Evolutionary conservation across 1,140 invertebrate genomes (phyloP).

Genomic region (Heliothis virescens): DNA sequence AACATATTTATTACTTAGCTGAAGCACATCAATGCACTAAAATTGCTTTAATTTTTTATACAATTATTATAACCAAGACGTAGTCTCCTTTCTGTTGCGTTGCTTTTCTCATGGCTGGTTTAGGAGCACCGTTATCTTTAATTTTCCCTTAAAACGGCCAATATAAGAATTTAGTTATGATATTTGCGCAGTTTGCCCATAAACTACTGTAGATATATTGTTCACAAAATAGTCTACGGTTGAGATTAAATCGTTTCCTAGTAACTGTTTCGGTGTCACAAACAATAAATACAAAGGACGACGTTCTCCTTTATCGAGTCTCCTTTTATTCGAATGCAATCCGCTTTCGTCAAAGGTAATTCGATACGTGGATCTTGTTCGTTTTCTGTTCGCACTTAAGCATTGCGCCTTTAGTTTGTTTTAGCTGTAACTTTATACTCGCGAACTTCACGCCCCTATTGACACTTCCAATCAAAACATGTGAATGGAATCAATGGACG

Average conservation of each 20-base stretch:
- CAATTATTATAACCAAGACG: too few relatives aligned
- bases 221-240: neutral
- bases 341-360: slow-evolving; percentile 79
- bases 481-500: slow-evolving; percentile 56
- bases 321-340: slow-evolving; percentile 77
- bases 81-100: too few relatives aligned
- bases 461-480: slow-evolving; percentile 84
- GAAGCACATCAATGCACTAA: too few relatives aligned
- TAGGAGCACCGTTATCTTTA: too few relatives aligned
- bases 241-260: neutral
- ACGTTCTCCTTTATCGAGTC: slow-evolving; percentile 68
- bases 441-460: slow-evolving; percentile 79
- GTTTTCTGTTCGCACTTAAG: slow-evolving; percentile 84
- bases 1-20: too few relatives aligned
- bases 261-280: slow-evolving; percentile 39
- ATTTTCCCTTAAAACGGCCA: too few relatives aligned
- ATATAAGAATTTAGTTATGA: neutral
- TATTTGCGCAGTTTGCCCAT: neutral
- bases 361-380: slow-evolving; percentile 76
- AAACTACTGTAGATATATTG: too few relatives aligned
- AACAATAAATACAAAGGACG: slow-evolving; percentile 55
- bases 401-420: slow-evolving; percentile 81
- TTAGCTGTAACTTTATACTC: slow-evolving; percentile 77
- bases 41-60: too few relatives aligned
- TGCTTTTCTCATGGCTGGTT: too few relatives aligned